Percentiles rank a stretch among this genome's conserved stretches.
Conservation (phyloP, 2,113 vertebrate species). For the Heteronetta atricapilla region DNA sequence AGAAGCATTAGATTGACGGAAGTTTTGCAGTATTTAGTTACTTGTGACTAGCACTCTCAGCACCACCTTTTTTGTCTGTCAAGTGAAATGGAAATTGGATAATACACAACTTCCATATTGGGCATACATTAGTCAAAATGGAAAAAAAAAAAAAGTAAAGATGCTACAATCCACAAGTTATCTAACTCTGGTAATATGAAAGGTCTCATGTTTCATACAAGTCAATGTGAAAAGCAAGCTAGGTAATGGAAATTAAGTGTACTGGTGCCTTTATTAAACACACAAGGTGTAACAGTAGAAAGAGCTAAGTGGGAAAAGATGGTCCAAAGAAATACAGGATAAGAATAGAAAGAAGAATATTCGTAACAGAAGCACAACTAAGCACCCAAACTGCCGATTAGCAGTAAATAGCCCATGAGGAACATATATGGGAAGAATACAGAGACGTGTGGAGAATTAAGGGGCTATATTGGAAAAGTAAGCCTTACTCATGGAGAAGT, state of each 20-base stretch:
- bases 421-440: neutral
- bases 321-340: neutral
- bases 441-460: neutral
- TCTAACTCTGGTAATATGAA: neutral
- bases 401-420: neutral
- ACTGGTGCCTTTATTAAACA: neutral
- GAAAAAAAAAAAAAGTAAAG: neutral
- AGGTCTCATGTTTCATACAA: neutral
- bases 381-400: neutral
- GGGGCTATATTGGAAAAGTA: neutral
- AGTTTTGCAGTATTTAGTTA: neutral
- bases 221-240: neutral
- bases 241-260: neutral
- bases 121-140: neutral
- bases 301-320: neutral
- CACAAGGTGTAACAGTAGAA: neutral
- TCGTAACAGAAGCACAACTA: neutral
- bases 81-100: neutral
- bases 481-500: neutral
- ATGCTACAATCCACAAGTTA: no score
- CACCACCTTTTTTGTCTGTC: neutral
- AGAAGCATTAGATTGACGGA: neutral
- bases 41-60: neutral
- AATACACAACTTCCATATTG: neutral
- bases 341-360: neutral